phyloP scores from a whole-genome alignment of 2,113 vertebrate species.

The Aspiorhynchus laticeps region DNA sequence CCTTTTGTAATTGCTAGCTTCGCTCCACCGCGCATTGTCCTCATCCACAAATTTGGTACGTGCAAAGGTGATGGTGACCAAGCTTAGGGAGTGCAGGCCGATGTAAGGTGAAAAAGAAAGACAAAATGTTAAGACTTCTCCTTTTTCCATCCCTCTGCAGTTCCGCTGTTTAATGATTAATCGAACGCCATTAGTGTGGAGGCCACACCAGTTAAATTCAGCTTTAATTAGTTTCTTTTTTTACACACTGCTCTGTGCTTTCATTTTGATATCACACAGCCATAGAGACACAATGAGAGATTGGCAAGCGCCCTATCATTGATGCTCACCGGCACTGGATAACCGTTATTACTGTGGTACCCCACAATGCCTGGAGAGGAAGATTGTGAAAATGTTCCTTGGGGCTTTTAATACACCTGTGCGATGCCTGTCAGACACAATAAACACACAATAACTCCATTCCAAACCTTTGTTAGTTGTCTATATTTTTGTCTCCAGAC shows the following conservation, averaged over 20 bases:
- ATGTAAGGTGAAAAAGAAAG: constrained; percentile 13
- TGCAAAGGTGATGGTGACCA: constrained; percentile 49
- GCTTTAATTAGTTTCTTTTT: constrained; percentile 75
- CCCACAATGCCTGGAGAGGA: constrained; percentile 56
- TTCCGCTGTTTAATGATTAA: constrained; percentile 70
- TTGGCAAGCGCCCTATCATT: constrained; percentile 67
- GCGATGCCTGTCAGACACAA: constrained; percentile 16
- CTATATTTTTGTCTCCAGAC: not conserved
- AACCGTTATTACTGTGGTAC: constrained; percentile 61
- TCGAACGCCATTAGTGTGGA: constrained; percentile 72
- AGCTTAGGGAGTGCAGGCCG: constrained; percentile 37
- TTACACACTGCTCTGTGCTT: constrained; percentile 51
- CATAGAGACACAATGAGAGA: constrained; percentile 66
- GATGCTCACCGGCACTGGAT: constrained; percentile 60
- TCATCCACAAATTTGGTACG: constrained; percentile 11
- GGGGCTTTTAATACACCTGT: constrained; percentile 55
- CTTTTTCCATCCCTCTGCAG: constrained; percentile 35
- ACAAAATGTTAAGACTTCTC: constrained; percentile 48
- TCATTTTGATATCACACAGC: constrained; percentile 56
- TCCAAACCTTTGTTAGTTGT: not conserved
- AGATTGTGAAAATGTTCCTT: constrained; percentile 40
- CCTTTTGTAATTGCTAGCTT: constrained; percentile 60
- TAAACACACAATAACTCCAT: not conserved
- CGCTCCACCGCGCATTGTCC: not conserved
- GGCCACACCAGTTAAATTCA: constrained; percentile 65